Base-by-base conservation (phyloP, 1,140 invertebrate genomes). In the Hyles vespertilio region DNA sequence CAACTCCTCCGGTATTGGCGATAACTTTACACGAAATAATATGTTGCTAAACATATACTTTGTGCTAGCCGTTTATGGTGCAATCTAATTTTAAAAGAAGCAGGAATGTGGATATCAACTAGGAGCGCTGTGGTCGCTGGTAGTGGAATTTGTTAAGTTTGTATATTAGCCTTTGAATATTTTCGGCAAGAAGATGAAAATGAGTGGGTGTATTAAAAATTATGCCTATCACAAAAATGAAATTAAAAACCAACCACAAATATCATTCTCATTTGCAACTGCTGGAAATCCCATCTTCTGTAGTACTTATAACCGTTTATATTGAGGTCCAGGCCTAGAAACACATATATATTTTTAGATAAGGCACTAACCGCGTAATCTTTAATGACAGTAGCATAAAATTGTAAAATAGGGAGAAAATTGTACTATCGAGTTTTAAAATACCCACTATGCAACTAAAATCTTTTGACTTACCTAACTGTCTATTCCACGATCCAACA, bases 301-400 rank as follows among this genome's bases (percentile, higher is more conserved):
- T 76, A 74, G 58, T 76, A 84, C 50, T 77, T 81, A 52, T 67
- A 80, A 3, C 12, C 58, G 56, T 71, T 73, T 43, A 67, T 8
- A 59, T 59, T 43, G 7, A 65, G 5, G 8, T 58, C 59, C 3
- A 76, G 46, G 58, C 61, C 69, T 72, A 43, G n/a, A n/a, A 48
- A 48, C n/a, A 10, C 5, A 22, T 8, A n/a, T 48, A 10, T 48
- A 40, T 40, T 40, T 40, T 40, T 5, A 40, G 8, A 40, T 5
- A 40, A 22, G 22, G 22, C 22, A 22, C 22, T 22, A 22, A 22
- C 22, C 22, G 22, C 22, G 22, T 0, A 0, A 22, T 22, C 22
- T 22, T 22, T 22, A 22, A 22, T 22, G 2, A 22, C 22, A 22
- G 22, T 22, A 22, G 8, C 8, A 40, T 40, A 40, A 5, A 5